Base-by-base conservation (phyloP, 2,888 invertebrate genomes). In the Aspidiotus rigidus region DNA sequence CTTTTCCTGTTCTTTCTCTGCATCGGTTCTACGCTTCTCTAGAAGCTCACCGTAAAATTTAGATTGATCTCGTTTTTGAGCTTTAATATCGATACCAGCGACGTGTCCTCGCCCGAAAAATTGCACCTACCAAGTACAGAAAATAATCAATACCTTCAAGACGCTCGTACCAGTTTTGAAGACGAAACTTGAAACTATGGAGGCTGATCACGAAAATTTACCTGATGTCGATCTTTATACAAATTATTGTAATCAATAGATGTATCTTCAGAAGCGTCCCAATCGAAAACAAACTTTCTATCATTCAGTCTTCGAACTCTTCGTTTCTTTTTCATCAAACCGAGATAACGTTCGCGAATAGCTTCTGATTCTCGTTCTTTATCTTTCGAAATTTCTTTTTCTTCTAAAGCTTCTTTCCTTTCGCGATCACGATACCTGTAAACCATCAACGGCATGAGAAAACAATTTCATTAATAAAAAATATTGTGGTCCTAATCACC, bases 211-310 rank as follows among this genome's bases (percentile, higher is more conserved):
- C 6, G 49, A 6, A 49, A 13, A 49, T 13, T 39, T 62, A 78
- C 78, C 80, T 96, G 93, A 80, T 99, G 98, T 62, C 91, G 84
- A 74, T 97, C 94, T 79, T 97, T 98, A 77, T 99, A 99, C 28
- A 99, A 81, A 71, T 88, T 86, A 79, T 99, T 99, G 77, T 99
- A 99, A 81, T 99, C 99, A 72, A 89, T 88, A 3, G 96, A 94
- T 0, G 99, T 99, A 76, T 99, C 99, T 79, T 99, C 99, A 0
- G 92, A 90, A 0, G 95, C 96, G 80, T 99, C 99, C 99, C 99
- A 99, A 79, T 99, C 99, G 79, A 99, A 99, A 0, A 99, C 98
- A 82, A 99, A 99, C 80, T 99, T 99, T 15, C 98, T 83, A 77
- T 99, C 99, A 80, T 99, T 99, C 56, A 99, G 80, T 72, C 98